Conservation (phyloP, 2,888 invertebrate genomes). For the Pycnomerus fuliginosus region DNA sequence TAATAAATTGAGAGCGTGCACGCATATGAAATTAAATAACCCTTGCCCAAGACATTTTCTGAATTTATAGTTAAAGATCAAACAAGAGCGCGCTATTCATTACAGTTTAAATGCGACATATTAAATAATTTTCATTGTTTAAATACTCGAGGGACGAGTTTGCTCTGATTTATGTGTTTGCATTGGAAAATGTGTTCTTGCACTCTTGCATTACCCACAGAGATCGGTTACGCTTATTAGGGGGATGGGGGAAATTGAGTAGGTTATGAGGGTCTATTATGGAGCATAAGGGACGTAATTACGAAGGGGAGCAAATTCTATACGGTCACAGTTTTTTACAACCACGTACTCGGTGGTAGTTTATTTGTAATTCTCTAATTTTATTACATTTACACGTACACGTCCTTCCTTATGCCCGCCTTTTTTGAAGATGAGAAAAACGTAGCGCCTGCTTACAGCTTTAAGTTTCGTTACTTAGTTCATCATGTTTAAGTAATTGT, state of each 20-base stretch:
- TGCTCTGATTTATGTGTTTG: slow-evolving; percentile 41
- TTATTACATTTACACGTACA: no score
- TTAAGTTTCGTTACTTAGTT: no score
- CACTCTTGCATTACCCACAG: slow-evolving; percentile 24
- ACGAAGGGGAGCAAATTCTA: slow-evolving; percentile 9
- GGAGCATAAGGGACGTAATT: slow-evolving; percentile 12
- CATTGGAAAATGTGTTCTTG: slow-evolving; percentile 29
- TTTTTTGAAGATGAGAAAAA: no score
- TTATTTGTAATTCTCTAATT: no score
- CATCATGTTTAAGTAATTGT: no score
- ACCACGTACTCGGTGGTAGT: no score
- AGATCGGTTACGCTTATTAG: slow-evolving; percentile 32
- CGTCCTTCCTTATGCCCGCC: no score
- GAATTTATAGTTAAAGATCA: slow-evolving; percentile 20
- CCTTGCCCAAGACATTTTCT: slow-evolving; percentile 13
- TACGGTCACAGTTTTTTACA: slow-evolving; percentile 6
- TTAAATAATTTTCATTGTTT: slow-evolving; percentile 33
- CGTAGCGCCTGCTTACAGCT: no score
- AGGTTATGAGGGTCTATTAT: slow-evolving; percentile 38
- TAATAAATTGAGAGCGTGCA: slow-evolving; percentile 14
- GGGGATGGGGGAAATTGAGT: slow-evolving; percentile 39
- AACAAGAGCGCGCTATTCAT: slow-evolving; percentile 10
- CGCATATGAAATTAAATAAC: slow-evolving; percentile 18
- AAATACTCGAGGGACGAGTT: slow-evolving; percentile 33
- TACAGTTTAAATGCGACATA: slow-evolving; percentile 9